Evolutionary conservation across 2,888 invertebrate genomes (phyloP), one percentile per base, ranked within the genome.

Genomic region (Nipponacmea schrenckii): DNA sequence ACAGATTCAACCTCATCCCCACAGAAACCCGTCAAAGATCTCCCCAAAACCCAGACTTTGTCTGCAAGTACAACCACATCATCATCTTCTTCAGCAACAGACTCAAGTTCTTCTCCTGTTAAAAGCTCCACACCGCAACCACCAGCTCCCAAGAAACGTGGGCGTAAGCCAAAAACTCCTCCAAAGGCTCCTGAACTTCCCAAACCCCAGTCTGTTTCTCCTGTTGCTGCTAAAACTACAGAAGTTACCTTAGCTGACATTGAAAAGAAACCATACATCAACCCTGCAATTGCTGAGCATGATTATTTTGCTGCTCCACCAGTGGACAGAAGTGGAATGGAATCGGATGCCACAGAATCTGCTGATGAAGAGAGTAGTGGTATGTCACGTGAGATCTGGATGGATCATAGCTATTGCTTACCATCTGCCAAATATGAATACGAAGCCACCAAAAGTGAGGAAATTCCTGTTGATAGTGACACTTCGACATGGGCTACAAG

Each of bases 401-500:
- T 85, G 64, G 87, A 87, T 74, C 87, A 87, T 69, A 85, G 81
- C 73, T 87, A 87, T 76, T 85, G 86, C 75, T 78, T 83, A 69
- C 80, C 80, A 27, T 81, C 81, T 8, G 77, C 81, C 12, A 74
- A 71, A 50, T 46, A 65, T 56, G 70, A 70, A 62, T 56, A 65
- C 24, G 31, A 65, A 3, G 70, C 62, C 39, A 46, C 7, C 12
- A 65, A 70, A 44, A 63, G 62, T 26, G n/a, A 39, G n/a, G 68
- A 71, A 20, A 39, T 39, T 17, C 64, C 31, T 31, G 31, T 24
- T 24, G 69, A 69, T 46, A 56, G 56, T 65, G 68, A 69, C 20
- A 70, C 66, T 65, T 63, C 45, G 12, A 45, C 62, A n/a, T 45
- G 45, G 67, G 48, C 56, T 31, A 64, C 64, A 66, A 31, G 44